These are phyloP conservation scores for Chelmon rostratus DNA, from an alignment of 2,797 vertebrate genomes.

Conservation along the genomic window DNA sequence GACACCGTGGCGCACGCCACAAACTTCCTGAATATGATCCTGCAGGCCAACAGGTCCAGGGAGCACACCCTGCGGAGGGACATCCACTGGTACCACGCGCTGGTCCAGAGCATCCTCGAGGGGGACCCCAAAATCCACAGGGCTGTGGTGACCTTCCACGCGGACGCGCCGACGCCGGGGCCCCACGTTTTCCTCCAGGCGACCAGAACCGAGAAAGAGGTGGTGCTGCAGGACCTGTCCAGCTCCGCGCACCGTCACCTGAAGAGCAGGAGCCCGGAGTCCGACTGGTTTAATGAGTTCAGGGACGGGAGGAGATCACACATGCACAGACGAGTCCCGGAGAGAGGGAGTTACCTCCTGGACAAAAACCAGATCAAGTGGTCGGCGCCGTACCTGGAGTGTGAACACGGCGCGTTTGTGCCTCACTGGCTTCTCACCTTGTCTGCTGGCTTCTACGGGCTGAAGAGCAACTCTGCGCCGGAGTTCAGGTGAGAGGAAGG, in stretches of 20 bases:
- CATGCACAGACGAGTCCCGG: conserved; percentile 78
- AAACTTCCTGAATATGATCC: conserved; percentile 94
- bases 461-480: conserved; percentile 89
- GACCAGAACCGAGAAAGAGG: conserved; percentile 88
- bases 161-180: conserved; percentile 83
- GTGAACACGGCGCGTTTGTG: conserved; percentile 93
- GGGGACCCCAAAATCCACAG: conserved; percentile 94
- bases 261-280: conserved; percentile 88
- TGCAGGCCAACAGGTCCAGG: conserved; percentile 92
- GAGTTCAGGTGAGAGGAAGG: conserved; percentile 92
- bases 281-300: conserved; percentile 92
- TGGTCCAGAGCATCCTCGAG: conserved; percentile 93
- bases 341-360: conserved; percentile 80
- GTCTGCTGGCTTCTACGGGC: conserved; percentile 93
- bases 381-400: conserved; percentile 97
- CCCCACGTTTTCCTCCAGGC: conserved; percentile 95
- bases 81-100: conserved; percentile 93
- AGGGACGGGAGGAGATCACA: conserved; percentile 89
- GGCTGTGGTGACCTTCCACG: conserved; percentile 92
- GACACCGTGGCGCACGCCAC: conserved; percentile 93
- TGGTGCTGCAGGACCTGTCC: conserved; percentile 92
- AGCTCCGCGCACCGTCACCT: conserved; percentile 85
- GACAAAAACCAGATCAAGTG: conserved; percentile 94
- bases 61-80: conserved; percentile 90
- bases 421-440: conserved; percentile 95